A percentile compares a stretch with the other conserved stretches of the same genome.
Conservation (phyloP, 2,888 invertebrate species). For the Machimus rusticus region DNA sequence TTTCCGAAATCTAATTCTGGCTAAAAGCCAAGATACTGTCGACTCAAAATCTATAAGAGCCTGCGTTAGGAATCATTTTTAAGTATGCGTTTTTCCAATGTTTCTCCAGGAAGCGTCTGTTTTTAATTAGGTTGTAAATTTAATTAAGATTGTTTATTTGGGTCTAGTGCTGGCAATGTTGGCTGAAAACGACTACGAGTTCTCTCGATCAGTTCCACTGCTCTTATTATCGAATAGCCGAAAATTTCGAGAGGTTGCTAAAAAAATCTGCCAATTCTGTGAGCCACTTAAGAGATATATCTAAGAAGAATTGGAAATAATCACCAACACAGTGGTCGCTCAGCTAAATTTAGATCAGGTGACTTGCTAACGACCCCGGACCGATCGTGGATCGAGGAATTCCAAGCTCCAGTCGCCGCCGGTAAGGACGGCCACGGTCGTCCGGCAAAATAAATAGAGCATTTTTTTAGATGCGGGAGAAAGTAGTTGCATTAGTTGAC, state of each 20-base stretch:
- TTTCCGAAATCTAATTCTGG: background rate
- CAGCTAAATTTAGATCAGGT: background rate
- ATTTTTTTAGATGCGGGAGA: background rate
- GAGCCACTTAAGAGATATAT: background rate
- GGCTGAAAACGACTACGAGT: background rate
- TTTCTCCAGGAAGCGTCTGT: background rate
- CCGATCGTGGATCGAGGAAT: background rate
- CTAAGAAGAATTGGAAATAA: background rate
- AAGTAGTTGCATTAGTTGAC: background rate
- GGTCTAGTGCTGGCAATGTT: background rate
- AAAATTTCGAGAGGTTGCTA: background rate
- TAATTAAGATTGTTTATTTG: background rate
- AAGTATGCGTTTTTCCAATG: background rate
- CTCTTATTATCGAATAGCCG: background rate
- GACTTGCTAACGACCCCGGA: slow-evolving; percentile 14
- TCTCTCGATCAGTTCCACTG: background rate
- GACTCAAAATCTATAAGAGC: background rate
- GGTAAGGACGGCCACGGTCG: background rate
- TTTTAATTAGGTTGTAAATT: background rate
- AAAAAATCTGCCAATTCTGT: background rate
- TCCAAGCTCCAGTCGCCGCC: background rate
- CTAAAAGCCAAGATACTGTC: background rate
- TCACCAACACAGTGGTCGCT: background rate
- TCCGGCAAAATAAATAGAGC: background rate
- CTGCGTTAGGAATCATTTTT: background rate